phyloP scores from a whole-genome alignment of 2,888 invertebrate species.

The Punctoribates punctum region DNA sequence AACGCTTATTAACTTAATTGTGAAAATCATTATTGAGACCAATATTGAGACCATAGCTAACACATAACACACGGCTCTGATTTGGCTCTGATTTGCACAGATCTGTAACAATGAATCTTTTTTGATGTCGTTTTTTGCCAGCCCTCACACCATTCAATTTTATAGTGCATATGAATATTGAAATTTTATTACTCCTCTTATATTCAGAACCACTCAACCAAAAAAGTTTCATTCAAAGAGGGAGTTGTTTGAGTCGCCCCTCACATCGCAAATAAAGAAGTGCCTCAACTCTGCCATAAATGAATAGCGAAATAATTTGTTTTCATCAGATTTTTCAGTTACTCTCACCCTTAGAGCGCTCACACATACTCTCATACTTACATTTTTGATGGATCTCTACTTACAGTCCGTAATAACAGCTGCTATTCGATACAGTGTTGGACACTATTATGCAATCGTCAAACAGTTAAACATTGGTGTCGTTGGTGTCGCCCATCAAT shows the following conservation, averaged over 20 bases:
- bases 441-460: not conserved
- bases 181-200: conserved; percentile 26
- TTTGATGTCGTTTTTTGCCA: not conserved
- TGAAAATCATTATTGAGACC: not conserved
- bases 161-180: conserved; percentile 26
- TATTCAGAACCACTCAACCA: conserved; percentile 18
- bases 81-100: conserved; percentile 8
- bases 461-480: conserved; percentile 20
- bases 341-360: not conserved
- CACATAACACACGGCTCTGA: not conserved
- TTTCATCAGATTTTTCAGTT: conserved; percentile 29
- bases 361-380: not conserved
- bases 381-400: conserved; percentile 18
- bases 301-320: conserved; percentile 19
- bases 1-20: conserved; percentile 29
- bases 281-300: not conserved
- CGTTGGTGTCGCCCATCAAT: conserved; percentile 21
- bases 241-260: not conserved
- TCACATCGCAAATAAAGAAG: not conserved
- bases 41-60: not conserved
- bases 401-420: conserved; percentile 2
- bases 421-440: conserved; percentile 1
- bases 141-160: conserved; percentile 19
- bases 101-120: conserved; percentile 29
- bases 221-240: not conserved